A percentile compares a stretch with the other conserved stretches of the same genome.
These are phyloP conservation scores for Pogonocherus hispidulus DNA, from an alignment of 2,888 invertebrate genomes.

Conservation along the genomic window DNA sequence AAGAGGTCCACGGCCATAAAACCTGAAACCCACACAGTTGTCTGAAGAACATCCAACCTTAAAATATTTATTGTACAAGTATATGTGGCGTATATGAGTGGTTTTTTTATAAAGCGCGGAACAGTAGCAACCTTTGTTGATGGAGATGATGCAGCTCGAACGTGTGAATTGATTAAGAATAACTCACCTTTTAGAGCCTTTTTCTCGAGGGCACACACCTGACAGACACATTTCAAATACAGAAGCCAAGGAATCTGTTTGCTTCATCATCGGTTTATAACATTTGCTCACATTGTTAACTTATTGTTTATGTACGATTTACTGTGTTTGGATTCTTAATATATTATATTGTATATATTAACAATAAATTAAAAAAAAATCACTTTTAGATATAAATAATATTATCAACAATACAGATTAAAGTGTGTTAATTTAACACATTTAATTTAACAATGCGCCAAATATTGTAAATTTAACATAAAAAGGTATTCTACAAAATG, in stretches of 20 bases:
- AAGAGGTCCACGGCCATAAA: slow-evolving; percentile 33
- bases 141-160: slow-evolving; percentile 59
- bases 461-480: too few species aligned
- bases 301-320: slow-evolving; percentile 21
- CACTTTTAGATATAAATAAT: too few species aligned
- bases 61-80: slow-evolving; percentile 33
- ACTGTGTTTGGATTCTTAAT: slow-evolving; percentile 7
- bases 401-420: too few species aligned
- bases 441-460: too few species aligned
- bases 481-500: too few species aligned
- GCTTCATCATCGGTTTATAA: slow-evolving; percentile 59
- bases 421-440: too few species aligned
- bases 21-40: slow-evolving; percentile 33
- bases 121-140: slow-evolving; percentile 61
- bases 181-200: slow-evolving; percentile 55
- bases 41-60: slow-evolving; percentile 29
- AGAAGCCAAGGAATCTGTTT: slow-evolving; percentile 50
- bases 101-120: slow-evolving; percentile 56
- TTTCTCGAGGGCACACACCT: slow-evolving; percentile 54
- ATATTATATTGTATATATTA: too few species aligned
- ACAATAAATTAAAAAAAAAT: too few species aligned
- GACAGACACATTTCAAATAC: slow-evolving; percentile 40
- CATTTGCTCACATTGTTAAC: slow-evolving; percentile 40
- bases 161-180: slow-evolving; percentile 61
- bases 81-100: slow-evolving; percentile 24